Evolutionary conservation across 1,140 invertebrate species (phyloP).

Genomic region (Danaus melanippus): DNA sequence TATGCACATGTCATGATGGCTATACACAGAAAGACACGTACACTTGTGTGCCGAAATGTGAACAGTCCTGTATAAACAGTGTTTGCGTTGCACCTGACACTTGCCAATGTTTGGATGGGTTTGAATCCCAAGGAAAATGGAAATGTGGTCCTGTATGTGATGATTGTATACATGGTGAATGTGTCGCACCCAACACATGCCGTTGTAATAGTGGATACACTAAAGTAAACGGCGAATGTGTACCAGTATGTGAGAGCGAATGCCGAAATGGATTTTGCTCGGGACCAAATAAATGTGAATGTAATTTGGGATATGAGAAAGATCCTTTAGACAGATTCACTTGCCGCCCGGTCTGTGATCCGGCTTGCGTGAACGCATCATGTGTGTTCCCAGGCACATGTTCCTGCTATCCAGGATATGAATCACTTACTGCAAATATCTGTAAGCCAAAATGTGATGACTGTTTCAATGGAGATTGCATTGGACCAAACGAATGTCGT

Average conservation of each 20-base stretch:
- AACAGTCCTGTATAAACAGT: constrained; percentile 41
- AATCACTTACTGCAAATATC: constrained; percentile 10
- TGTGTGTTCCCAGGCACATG: constrained; percentile 63
- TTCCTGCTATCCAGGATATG: constrained; percentile 65
- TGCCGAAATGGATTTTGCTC: constrained; percentile 41
- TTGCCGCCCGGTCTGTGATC: constrained; percentile 27
- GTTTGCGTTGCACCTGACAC: constrained; percentile 24
- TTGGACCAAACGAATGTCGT: constrained; percentile 10
- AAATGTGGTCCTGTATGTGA: constrained; percentile 61
- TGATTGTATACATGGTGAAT: constrained; percentile 58
- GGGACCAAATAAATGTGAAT: constrained; percentile 47
- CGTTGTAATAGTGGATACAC: constrained; percentile 34
- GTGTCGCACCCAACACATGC: constrained; percentile 43
- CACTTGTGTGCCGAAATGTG: constrained; percentile 37
- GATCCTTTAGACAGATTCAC: constrained; percentile 12
- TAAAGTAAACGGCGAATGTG: constrained; percentile 14
- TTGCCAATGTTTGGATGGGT: constrained; percentile 37
- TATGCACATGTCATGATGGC: constrained; percentile 29
- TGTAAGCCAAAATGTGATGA: constrained; percentile 12
- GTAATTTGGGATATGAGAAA: constrained; percentile 35
- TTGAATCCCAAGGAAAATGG: constrained; percentile 29
- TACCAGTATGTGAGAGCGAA: constrained; percentile 13
- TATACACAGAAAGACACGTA: constrained; percentile 22
- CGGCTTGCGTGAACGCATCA: constrained; percentile 69
- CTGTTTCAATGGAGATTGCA: constrained; percentile 11